These are phyloP conservation scores for Dallia pectoralis DNA, from an alignment of 2,797 vertebrate species.

Conservation along the genomic window DNA sequence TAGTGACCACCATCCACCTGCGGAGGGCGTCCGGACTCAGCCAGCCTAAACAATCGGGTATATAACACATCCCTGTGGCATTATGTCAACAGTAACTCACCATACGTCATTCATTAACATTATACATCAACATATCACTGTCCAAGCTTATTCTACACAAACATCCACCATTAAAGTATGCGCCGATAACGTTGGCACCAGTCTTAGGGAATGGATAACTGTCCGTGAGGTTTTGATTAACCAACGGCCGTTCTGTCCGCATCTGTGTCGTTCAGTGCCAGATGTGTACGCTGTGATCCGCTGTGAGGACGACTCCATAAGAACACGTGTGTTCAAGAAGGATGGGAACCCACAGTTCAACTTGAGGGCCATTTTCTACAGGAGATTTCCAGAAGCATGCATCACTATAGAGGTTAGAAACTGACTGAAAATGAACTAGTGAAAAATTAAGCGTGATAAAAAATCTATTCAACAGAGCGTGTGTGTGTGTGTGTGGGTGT, in stretches of 20 bases:
- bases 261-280: slow-evolving; percentile 57
- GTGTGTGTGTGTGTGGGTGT: slow-evolving; percentile 17
- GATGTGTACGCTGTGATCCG: slow-evolving; percentile 73
- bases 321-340: slow-evolving; percentile 67
- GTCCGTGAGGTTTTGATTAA: too few species aligned
- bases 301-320: slow-evolving; percentile 68
- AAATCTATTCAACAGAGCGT: background rate
- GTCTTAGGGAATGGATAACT: too few species aligned
- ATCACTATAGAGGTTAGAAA: slow-evolving; percentile 73
- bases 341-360: slow-evolving; percentile 75
- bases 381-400: slow-evolving; percentile 61
- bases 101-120: background rate
- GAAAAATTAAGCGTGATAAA: background rate
- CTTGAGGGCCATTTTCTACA: slow-evolving; percentile 77
- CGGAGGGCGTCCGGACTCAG: slow-evolving; percentile 70
- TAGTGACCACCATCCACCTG: slow-evolving; percentile 77
- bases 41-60: slow-evolving; percentile 66
- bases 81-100: background rate
- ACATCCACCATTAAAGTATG: background rate
- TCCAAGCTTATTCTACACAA: background rate
- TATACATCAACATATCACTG: background rate
- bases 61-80: background rate
- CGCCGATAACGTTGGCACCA: too few species aligned
- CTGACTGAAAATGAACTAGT: background rate
- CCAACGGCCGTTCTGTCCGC: background rate